A percentile compares a stretch with the other conserved stretches of the same genome.
Conservation (phyloP, 2,113 vertebrate species). For the Zapornia atra region DNA sequence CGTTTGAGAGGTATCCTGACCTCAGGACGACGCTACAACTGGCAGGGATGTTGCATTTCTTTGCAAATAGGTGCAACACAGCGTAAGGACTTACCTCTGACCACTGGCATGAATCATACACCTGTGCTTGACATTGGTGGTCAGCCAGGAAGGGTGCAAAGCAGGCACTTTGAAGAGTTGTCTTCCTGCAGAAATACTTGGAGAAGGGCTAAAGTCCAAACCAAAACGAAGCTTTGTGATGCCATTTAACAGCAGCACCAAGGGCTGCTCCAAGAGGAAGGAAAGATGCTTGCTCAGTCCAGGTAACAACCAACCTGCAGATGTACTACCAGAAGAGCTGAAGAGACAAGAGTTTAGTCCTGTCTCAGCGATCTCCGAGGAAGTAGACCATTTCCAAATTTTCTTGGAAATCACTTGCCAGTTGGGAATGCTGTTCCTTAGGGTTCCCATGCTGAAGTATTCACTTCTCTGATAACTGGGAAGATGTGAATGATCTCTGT, state of each 20-base stretch:
- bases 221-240: background rate
- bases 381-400: background rate
- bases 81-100: background rate
- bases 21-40: background rate
- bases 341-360: background rate
- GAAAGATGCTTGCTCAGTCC: background rate
- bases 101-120: rapidly evolving
- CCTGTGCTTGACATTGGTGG: rapidly evolving
- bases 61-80: too few species aligned
- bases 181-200: background rate
- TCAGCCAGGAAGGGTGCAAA: background rate
- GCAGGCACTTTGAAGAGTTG: background rate
- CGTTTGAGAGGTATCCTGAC: background rate
- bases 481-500: background rate
- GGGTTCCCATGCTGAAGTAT: background rate
- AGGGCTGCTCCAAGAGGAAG: background rate
- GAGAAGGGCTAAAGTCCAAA: background rate
- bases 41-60: background rate
- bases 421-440: background rate
- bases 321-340: rapidly evolving
- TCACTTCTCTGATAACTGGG: background rate
- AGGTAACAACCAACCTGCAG: background rate
- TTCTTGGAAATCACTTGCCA: background rate
- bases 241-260: background rate
- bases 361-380: background rate